Conservation (phyloP, 1,140 invertebrate genomes). For the Drosophila melanica region DNA sequence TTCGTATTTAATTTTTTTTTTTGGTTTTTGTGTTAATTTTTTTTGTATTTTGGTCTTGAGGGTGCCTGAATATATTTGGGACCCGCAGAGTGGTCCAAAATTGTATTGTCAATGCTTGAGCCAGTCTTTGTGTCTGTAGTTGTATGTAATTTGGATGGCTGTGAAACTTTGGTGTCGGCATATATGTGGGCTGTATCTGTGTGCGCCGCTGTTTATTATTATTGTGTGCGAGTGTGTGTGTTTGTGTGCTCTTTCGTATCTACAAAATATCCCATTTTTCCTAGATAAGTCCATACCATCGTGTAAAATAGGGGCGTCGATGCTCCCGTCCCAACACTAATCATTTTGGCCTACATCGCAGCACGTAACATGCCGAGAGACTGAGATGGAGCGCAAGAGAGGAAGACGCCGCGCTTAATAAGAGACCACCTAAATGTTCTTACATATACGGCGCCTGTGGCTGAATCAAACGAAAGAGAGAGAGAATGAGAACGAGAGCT, state of each 20-base stretch:
- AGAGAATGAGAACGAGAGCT: neutral
- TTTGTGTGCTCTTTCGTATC: conserved; percentile 18
- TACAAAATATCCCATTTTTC: conserved; percentile 55
- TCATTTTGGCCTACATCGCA: conserved; percentile 51
- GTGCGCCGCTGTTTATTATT: neutral
- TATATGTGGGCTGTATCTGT: conserved; percentile 11
- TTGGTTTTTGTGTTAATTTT: conserved; percentile 8
- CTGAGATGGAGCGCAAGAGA: neutral
- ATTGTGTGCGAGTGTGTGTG: conserved; percentile 17
- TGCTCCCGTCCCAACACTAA: conserved; percentile 29
- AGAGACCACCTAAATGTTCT: conserved; percentile 19
- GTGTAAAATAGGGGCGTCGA: conserved; percentile 47
- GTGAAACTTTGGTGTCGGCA: conserved; percentile 26
- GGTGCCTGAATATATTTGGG: conserved; percentile 45
- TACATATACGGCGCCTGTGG: conserved; percentile 4
- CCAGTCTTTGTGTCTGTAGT: neutral
- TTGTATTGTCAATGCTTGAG: conserved; percentile 30
- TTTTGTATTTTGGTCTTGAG: neutral
- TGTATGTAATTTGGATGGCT: conserved; percentile 11
- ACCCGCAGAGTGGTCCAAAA: conserved; percentile 36
- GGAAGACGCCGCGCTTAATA: conserved; percentile 8
- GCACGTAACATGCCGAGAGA: conserved; percentile 2
- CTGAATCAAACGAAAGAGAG: conserved; percentile 16
- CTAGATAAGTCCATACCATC: conserved; percentile 32
- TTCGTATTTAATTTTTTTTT: conserved; percentile 12